Percentiles rank a stretch among this genome's conserved stretches.
Evolutionary conservation across 2,113 vertebrate genomes (phyloP).

Genomic region (Piprites chloris): DNA sequence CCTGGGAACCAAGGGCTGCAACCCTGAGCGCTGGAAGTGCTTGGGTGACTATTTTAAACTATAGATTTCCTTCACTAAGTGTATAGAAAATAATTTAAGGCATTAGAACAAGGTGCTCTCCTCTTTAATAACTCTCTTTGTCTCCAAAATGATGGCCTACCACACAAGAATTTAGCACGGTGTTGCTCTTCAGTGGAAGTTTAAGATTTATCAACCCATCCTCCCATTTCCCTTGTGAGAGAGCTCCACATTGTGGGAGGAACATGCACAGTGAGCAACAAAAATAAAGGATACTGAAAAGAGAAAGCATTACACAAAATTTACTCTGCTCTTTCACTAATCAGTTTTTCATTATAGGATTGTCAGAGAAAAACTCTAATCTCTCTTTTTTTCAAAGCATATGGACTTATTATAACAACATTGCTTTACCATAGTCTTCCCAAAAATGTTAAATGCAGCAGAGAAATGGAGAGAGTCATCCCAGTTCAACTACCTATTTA

Average conservation of each 20-base stretch:
- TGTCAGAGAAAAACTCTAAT: not conserved
- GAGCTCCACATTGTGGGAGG: conserved; percentile 22
- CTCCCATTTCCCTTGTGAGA: not conserved
- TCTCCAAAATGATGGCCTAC: not conserved
- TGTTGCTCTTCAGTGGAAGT: not conserved
- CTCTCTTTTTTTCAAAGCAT: not conserved
- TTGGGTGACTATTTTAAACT: not conserved
- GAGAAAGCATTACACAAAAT: not conserved
- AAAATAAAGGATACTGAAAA: not conserved
- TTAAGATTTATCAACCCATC: not conserved
- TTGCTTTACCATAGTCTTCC: not conserved
- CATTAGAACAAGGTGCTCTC: not conserved
- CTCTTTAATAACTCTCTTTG: not conserved
- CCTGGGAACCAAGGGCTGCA: not conserved
- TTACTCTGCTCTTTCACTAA: not conserved
- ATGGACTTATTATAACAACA: not conserved
- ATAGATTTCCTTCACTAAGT: not conserved
- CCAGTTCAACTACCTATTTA: not conserved
- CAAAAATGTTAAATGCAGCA: not conserved
- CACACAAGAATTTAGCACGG: not conserved
- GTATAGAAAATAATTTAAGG: not conserved
- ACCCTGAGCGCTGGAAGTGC: not conserved
- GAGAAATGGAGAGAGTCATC: not conserved
- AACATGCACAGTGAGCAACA: not conserved
- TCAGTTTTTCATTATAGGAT: not conserved